Percentiles rank a stretch among this genome's conserved stretches.
phyloP scores from a whole-genome alignment of 2,888 invertebrate species.

The Cerceris ruficornis region DNA sequence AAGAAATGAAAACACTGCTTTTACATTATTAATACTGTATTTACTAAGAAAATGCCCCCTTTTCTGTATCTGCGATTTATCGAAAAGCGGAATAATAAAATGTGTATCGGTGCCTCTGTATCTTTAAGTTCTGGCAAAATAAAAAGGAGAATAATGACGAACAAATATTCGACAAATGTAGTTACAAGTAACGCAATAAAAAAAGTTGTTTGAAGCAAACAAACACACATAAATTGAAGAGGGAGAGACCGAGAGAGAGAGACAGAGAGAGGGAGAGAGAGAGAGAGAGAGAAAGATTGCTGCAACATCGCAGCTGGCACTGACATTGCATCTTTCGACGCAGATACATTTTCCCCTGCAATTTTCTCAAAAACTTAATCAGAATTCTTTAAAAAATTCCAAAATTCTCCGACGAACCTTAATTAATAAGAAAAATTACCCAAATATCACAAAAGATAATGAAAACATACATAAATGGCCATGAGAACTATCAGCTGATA shows the following conservation, averaged over 20 bases:
- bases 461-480: too few relatives aligned
- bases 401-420: too few relatives aligned
- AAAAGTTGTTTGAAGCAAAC: neutral
- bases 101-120: too few relatives aligned
- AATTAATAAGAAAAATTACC: too few relatives aligned
- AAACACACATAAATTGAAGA: constrained; percentile 1
- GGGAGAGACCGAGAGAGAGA: constrained; percentile 2
- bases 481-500: too few relatives aligned
- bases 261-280: constrained; percentile 2
- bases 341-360: neutral
- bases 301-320: neutral
- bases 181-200: neutral
- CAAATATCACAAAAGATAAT: too few relatives aligned
- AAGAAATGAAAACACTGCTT: too few relatives aligned
- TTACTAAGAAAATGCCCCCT: too few relatives aligned
- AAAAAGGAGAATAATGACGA: neutral
- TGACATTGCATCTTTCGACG: neutral
- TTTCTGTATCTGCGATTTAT: too few relatives aligned
- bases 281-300: constrained; percentile 1
- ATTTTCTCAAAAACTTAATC: neutral
- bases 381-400: too few relatives aligned
- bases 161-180: neutral
- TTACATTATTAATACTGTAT: too few relatives aligned
- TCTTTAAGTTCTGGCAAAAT: neutral
- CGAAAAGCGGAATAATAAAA: too few relatives aligned